Percentiles rank a stretch among this genome's conserved stretches.
These are phyloP conservation scores for Python bivittatus DNA, from an alignment of 2,113 vertebrate species.

Conservation along the genomic window DNA sequence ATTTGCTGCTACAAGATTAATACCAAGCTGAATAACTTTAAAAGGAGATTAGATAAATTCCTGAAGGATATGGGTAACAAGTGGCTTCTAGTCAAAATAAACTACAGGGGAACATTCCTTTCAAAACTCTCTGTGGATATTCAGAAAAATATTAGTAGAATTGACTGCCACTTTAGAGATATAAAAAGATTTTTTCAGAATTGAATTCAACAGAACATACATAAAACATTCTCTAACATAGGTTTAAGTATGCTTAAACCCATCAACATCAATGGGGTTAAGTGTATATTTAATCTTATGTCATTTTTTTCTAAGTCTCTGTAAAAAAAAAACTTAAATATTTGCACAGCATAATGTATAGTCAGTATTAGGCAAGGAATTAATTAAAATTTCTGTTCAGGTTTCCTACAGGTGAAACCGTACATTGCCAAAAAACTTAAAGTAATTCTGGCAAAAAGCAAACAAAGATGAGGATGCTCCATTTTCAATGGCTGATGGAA, in stretches of 20 bases:
- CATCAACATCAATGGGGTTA: background rate
- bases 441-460: constrained; percentile 8
- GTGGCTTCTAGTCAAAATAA: background rate
- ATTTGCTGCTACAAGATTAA: background rate
- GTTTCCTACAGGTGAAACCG: background rate
- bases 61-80: background rate
- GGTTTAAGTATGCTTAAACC: background rate
- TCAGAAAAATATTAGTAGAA: background rate
- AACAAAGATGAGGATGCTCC: background rate
- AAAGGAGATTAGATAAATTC: background rate
- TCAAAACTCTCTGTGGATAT: background rate
- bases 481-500: constrained; percentile 18
- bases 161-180: background rate
- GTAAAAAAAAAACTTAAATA: constrained; percentile 7
- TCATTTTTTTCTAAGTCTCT: background rate
- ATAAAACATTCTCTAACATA: background rate
- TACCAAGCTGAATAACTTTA: too few relatives aligned
- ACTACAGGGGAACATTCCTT: background rate
- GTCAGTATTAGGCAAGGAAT: background rate
- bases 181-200: background rate
- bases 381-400: constrained; percentile 15
- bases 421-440: background rate
- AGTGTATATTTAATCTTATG: background rate
- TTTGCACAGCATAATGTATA: background rate
- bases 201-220: background rate